phyloP scores from a whole-genome alignment of 2,113 vertebrate species.

The Bothrops jararaca region DNA sequence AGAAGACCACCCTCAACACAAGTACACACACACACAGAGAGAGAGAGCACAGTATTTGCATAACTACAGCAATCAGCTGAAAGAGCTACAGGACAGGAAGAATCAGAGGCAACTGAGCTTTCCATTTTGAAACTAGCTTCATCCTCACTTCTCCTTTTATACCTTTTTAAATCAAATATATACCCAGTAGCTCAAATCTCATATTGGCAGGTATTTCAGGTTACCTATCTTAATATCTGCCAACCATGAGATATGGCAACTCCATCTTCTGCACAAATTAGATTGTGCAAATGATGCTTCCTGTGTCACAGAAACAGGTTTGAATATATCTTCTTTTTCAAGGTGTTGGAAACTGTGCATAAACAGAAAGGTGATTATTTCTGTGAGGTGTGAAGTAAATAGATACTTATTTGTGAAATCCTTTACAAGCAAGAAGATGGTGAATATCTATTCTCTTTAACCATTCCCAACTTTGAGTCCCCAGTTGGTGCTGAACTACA shows the following conservation, averaged over 20 bases:
- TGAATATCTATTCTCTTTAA: not conserved
- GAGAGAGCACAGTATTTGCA: not conserved
- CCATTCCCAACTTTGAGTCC: not conserved
- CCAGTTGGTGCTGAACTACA: not conserved
- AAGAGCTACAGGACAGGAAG: not conserved
- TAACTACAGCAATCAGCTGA: not conserved
- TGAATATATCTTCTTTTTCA: not conserved
- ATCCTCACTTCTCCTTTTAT: not conserved
- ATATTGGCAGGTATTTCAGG: not conserved
- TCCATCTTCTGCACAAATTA: not conserved
- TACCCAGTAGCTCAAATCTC: not conserved
- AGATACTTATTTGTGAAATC: not conserved
- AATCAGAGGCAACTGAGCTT: not conserved
- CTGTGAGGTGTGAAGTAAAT: not conserved
- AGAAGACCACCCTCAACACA: not conserved
- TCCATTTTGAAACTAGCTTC: not conserved
- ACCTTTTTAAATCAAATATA: not conserved
- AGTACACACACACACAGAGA: not conserved
- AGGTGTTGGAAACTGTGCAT: not conserved
- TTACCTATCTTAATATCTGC: not conserved
- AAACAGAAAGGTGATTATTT: not conserved
- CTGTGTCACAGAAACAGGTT: not conserved
- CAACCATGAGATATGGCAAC: not conserved
- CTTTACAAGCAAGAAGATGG: not conserved
- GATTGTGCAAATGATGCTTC: not conserved